Evolutionary conservation across 2,797 vertebrate species (phyloP).

Genomic region (Parauchenoglanis ngamensis): DNA sequence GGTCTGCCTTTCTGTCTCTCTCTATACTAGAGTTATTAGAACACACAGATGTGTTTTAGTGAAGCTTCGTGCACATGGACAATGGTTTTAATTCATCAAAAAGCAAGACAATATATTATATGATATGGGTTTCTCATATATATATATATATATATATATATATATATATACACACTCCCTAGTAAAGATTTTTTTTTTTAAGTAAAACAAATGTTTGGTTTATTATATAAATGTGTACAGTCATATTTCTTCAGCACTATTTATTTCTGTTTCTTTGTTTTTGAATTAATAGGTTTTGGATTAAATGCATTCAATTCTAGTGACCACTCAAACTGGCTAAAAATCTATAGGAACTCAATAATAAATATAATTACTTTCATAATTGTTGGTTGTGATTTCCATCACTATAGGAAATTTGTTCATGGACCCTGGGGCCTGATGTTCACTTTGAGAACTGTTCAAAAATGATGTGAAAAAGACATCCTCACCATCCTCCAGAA

Average conservation of each 20-base stretch:
- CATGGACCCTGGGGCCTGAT: too few relatives aligned
- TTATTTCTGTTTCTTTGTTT: not conserved
- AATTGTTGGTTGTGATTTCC: not conserved
- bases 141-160: not conserved
- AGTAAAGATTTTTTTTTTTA: not conserved
- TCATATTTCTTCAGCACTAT: not conserved
- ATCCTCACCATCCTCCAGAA: too few relatives aligned
- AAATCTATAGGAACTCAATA: not conserved
- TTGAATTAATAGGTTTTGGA: not conserved
- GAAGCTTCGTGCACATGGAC: not conserved
- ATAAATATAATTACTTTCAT: not conserved
- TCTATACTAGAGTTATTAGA: slow-evolving; percentile 23
- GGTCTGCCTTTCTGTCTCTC: slow-evolving; percentile 20
- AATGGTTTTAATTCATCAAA: not conserved
- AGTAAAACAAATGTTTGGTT: not conserved
- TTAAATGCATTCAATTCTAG: not conserved
- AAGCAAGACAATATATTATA: not conserved
- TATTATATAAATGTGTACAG: not conserved
- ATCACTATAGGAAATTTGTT: not conserved
- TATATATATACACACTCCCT: too few relatives aligned
- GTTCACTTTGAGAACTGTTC: not conserved
- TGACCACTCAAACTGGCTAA: not conserved
- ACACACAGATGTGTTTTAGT: slow-evolving; percentile 22
- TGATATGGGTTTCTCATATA: not conserved
- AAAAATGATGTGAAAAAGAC: not conserved